Evolutionary conservation across 2,113 vertebrate genomes (phyloP).

Genomic region (Marmota flaviventris): DNA sequence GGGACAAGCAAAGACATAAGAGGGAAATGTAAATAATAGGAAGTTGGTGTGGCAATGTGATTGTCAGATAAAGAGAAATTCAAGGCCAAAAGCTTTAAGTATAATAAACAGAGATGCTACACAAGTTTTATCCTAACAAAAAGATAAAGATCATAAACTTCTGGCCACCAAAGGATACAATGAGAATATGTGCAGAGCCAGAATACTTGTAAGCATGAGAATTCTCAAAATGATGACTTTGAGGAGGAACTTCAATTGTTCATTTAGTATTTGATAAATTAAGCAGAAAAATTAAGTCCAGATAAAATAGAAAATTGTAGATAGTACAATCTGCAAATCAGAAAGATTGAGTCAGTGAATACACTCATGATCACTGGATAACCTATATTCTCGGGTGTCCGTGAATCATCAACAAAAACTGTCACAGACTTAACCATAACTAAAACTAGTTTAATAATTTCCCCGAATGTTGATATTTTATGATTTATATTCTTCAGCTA

Average conservation of each 20-base stretch:
- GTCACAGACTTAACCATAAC: background rate
- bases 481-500: background rate
- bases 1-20: background rate
- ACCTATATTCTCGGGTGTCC: background rate
- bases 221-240: background rate
- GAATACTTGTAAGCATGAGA: background rate
- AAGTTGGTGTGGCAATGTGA: background rate
- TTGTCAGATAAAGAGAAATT: background rate
- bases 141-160: background rate
- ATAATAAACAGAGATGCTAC: background rate
- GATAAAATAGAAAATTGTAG: background rate
- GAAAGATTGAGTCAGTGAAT: background rate
- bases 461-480: background rate
- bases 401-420: constrained; percentile 33
- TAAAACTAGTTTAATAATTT: constrained; percentile 9
- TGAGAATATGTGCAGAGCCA: background rate
- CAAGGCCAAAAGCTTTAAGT: background rate
- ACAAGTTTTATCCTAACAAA: background rate
- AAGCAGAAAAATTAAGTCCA: constrained; percentile 34
- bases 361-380: background rate
- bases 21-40: background rate
- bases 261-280: background rate
- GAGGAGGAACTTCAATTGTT: background rate
- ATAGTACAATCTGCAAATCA: background rate
- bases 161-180: background rate